A percentile compares a stretch with the other conserved stretches of the same genome.
Conservation (phyloP, 2,888 invertebrate genomes). For the Mayetiola destructor region DNA sequence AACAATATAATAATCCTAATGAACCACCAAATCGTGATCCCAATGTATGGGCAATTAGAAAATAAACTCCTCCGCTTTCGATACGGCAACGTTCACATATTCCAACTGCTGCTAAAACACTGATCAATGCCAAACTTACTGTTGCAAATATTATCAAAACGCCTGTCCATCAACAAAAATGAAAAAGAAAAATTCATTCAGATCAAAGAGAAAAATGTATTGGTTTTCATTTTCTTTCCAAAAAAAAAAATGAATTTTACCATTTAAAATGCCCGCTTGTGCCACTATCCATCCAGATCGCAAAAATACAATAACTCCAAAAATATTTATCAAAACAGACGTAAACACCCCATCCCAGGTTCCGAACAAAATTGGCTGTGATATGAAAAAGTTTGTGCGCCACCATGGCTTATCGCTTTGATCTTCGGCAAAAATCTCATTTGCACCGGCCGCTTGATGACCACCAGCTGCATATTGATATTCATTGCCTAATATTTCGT, state of each 20-base stretch:
- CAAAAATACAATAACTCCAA: slow-evolving; percentile 93
- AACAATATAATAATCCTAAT: slow-evolving; percentile 84
- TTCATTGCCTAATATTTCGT: no score
- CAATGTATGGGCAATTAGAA: slow-evolving; percentile 82
- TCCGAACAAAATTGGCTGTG: slow-evolving; percentile 88
- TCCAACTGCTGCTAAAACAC: slow-evolving; percentile 88
- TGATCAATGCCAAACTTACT: slow-evolving; percentile 79
- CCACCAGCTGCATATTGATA: slow-evolving; percentile 65
- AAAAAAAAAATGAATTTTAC: no score
- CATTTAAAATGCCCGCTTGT: slow-evolving; percentile 70
- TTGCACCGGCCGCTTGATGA: slow-evolving; percentile 72
- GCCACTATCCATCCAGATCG: slow-evolving; percentile 96
- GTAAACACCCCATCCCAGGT: slow-evolving; percentile 95
- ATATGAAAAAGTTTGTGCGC: slow-evolving; percentile 93
- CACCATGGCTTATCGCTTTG: slow-evolving; percentile 58
- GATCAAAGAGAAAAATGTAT: no score
- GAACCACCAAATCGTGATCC: slow-evolving; percentile 89
- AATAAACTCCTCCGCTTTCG: slow-evolving; percentile 96
- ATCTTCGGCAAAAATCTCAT: slow-evolving; percentile 83
- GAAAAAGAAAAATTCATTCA: no score
- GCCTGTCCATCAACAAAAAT: no score
- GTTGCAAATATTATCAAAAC: slow-evolving; percentile 67
- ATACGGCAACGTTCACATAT: slow-evolving; percentile 90
- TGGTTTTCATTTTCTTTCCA: no score
- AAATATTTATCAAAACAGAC: slow-evolving; percentile 91